Conservation (phyloP, 23 tunicate species). For the Trididemnum miniatum region DNA sequence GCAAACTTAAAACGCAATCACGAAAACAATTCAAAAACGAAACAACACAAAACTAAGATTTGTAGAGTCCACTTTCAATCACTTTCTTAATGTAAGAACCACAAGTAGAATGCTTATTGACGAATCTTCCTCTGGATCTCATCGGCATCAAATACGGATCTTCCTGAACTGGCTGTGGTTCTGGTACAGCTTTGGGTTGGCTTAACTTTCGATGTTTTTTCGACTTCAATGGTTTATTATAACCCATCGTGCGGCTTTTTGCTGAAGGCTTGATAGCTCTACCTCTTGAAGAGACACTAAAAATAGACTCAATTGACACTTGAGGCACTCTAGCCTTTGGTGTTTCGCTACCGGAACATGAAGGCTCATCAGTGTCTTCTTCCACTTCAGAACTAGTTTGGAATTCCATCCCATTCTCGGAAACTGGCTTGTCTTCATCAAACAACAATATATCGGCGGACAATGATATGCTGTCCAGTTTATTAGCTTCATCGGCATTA, state of each 20-base stretch:
- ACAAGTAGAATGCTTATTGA: constrained; percentile 16
- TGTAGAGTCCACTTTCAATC: constrained; percentile 24
- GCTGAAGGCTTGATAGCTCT: constrained; percentile 1
- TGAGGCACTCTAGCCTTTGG: neutral
- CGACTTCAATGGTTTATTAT: neutral
- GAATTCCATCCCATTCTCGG: neutral
- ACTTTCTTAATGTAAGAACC: constrained; percentile 22
- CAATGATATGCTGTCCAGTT: neutral
- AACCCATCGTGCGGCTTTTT: neutral
- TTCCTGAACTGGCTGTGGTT: neutral
- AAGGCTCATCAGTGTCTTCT: neutral
- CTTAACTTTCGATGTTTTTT: neutral
- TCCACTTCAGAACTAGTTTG: too few relatives aligned
- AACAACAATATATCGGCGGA: neutral
- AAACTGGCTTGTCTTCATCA: neutral
- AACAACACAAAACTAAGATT: neutral
- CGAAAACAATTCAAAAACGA: neutral
- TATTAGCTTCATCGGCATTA: constrained; percentile 17
- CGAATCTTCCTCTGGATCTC: constrained; percentile 1
- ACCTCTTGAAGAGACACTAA: constrained; percentile 12
- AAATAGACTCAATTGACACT: neutral
- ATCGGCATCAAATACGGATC: neutral
- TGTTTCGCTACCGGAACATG: neutral
- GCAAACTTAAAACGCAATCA: too few relatives aligned
- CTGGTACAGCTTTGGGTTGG: neutral